phyloP scores from a whole-genome alignment of 2,888 invertebrate species.

The Leptinotarsa peninsularis region DNA sequence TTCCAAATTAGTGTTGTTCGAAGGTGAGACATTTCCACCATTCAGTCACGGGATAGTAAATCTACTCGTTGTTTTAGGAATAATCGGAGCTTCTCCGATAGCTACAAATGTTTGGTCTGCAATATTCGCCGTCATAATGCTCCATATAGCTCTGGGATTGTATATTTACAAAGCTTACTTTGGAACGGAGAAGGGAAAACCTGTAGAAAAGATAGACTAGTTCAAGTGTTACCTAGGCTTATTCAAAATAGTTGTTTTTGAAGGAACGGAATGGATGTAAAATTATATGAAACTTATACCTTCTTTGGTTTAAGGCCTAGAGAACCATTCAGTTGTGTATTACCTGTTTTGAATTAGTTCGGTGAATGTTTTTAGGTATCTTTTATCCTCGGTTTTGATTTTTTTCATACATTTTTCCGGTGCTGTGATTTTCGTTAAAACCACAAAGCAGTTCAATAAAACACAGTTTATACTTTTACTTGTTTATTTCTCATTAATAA shows the following conservation, averaged over 20 bases:
- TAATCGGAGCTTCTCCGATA: conserved; percentile 68
- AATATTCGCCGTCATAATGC: conserved; percentile 77
- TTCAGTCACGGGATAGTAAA: conserved; percentile 6
- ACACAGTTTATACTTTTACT: no score
- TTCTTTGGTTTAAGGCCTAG: not conserved
- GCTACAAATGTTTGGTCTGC: conserved; percentile 85
- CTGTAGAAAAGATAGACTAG: conserved; percentile 21
- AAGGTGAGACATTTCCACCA: conserved; percentile 66
- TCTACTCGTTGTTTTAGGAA: conserved; percentile 61
- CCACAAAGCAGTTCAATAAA: no score
- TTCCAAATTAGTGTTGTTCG: conserved; percentile 77
- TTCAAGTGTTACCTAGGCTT: not conserved
- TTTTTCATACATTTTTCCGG: no score
- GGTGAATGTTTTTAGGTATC: no score
- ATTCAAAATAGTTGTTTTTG: not conserved
- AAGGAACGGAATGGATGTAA: not conserved
- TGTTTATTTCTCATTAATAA: no score
- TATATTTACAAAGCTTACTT: conserved; percentile 85
- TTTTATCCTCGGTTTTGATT: no score
- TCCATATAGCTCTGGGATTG: conserved; percentile 81
- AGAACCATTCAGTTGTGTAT: no score
- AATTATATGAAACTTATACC: not conserved
- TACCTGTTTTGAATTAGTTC: no score
- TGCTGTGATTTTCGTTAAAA: no score
- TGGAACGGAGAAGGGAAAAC: conserved; percentile 63